Percentiles rank a stretch among this genome's conserved stretches.
These are phyloP conservation scores for Chloebia gouldiae DNA, from an alignment of 2,113 vertebrate species.

Conservation along the genomic window DNA sequence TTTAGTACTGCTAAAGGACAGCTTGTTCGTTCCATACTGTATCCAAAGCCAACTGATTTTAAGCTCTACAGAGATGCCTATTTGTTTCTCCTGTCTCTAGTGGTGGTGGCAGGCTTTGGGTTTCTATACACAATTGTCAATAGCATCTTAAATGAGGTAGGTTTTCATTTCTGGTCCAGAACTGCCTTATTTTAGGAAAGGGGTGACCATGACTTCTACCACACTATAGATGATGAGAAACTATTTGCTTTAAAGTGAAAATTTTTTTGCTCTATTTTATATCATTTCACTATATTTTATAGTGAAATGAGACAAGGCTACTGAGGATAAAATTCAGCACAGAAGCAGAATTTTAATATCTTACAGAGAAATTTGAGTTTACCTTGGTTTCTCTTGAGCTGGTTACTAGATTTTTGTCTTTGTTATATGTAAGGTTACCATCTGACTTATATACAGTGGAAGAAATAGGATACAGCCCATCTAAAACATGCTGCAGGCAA, in stretches of 20 bases:
- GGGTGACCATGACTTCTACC: accelerated
- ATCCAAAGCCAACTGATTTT: conserved; percentile 97
- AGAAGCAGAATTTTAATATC: background rate
- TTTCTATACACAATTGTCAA: conserved; percentile 92
- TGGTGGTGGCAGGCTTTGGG: conserved; percentile 89
- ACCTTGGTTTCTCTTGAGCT: background rate
- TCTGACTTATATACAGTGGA: background rate
- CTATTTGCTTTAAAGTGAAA: background rate
- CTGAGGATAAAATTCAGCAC: background rate
- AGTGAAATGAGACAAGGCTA: background rate
- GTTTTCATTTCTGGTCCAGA: background rate
- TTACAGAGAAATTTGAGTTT: background rate
- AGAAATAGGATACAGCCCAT: background rate
- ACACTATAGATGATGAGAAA: background rate
- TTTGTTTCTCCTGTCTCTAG: conserved; percentile 93
- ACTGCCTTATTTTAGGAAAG: background rate
- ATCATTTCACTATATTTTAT: background rate
- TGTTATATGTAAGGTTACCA: background rate
- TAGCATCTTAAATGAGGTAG: conserved; percentile 87
- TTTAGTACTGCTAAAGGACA: conserved; percentile 97
- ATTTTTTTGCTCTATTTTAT: background rate
- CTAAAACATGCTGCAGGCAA: background rate
- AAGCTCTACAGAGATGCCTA: conserved; percentile 97
- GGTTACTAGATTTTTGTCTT: background rate
- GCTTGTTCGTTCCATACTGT: conserved; percentile 94